A percentile compares a stretch with the other conserved stretches of the same genome.
Conservation (phyloP, 2,797 vertebrate species). For the Eremophila alpestris region DNA sequence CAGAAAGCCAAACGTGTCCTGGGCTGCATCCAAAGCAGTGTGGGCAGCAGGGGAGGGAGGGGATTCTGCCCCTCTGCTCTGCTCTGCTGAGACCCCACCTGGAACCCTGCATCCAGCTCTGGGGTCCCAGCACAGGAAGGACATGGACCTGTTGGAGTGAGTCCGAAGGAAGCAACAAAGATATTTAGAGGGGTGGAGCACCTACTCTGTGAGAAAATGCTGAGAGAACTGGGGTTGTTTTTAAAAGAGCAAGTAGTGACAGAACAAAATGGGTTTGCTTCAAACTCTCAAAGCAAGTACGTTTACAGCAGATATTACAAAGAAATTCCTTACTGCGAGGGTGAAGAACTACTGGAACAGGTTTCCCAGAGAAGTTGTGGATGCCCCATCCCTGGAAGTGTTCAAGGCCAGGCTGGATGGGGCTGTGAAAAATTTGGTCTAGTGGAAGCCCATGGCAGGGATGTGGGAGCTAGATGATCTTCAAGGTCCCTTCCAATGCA, state of each 20-base stretch:
- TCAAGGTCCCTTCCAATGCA: not conserved
- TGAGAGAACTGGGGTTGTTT: not conserved
- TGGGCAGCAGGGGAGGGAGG: not conserved
- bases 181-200: accelerated
- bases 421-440: not conserved
- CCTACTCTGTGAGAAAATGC: not conserved
- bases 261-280: not conserved
- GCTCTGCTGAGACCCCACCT: not conserved
- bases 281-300: not conserved
- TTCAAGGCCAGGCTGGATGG: not conserved
- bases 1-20: not conserved
- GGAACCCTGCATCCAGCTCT: not conserved
- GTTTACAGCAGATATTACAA: not conserved
- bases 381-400: not conserved
- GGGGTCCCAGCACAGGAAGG: no score
- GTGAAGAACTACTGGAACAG: not conserved
- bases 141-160: accelerated
- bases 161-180: not conserved
- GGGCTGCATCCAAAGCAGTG: not conserved
- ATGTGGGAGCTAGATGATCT: not conserved
- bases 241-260: not conserved
- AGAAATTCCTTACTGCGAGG: not conserved
- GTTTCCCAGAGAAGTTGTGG: not conserved
- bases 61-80: not conserved
- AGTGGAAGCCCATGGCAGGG: not conserved